These are phyloP conservation scores for Bombylius major DNA, from an alignment of 2,888 invertebrate genomes.

Conservation along the genomic window DNA sequence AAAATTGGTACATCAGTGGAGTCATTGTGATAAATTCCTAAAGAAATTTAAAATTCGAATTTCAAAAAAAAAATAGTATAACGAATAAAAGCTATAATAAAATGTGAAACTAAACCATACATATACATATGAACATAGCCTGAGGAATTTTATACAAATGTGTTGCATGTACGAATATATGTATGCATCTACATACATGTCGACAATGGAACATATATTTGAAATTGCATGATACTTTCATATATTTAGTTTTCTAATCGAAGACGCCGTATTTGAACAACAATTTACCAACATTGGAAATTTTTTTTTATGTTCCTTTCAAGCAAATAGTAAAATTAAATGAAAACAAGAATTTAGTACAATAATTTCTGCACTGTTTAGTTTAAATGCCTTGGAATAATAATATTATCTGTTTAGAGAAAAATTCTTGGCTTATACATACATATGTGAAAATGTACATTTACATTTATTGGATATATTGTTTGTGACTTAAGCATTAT, in stretches of 20 bases:
- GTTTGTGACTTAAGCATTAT: too few species aligned
- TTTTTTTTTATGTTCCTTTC: too few species aligned
- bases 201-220: not conserved
- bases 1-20: too few species aligned
- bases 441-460: not conserved
- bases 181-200: not conserved
- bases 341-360: not conserved
- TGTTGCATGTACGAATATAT: too few species aligned
- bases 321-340: not conserved
- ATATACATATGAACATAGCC: too few species aligned
- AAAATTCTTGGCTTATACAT: not conserved
- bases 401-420: not conserved
- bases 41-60: too few species aligned
- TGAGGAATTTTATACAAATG: too few species aligned
- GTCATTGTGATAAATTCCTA: too few species aligned
- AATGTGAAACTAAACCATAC: too few species aligned
- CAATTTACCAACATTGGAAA: too few species aligned
- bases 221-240: not conserved
- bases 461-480: not conserved
- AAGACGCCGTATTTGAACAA: not conserved
- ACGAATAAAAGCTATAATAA: too few species aligned
- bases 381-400: constrained; percentile 4
- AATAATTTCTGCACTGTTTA: not conserved
- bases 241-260: not conserved
- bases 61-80: too few species aligned